Conservation (phyloP, 2,113 vertebrate genomes). For the Zeus faber region DNA sequence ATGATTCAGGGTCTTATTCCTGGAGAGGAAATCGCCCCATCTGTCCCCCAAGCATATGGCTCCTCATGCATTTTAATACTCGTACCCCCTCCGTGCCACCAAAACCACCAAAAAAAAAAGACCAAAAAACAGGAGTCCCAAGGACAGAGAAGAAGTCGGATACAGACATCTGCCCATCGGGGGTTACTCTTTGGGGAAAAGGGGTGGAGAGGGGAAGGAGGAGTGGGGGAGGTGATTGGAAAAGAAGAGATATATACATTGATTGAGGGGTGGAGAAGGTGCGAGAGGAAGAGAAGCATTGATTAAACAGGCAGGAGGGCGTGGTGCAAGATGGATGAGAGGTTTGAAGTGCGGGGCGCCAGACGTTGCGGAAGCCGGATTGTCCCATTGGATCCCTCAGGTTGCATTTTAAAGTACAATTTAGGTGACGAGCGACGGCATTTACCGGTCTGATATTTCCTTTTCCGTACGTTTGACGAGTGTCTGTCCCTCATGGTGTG, state of each 20-base stretch:
- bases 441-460: too few relatives aligned
- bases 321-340: too few relatives aligned
- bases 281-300: slow-evolving; percentile 29
- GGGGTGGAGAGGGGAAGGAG: slow-evolving; percentile 12
- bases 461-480: too few relatives aligned
- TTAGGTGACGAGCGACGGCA: too few relatives aligned
- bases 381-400: too few relatives aligned
- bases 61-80: slow-evolving; percentile 70
- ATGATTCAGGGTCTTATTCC: slow-evolving; percentile 55
- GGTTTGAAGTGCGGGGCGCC: slow-evolving; percentile 50
- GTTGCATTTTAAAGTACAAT: too few relatives aligned
- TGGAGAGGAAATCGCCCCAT: slow-evolving; percentile 30
- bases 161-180: slow-evolving; percentile 54
- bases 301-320: too few relatives aligned
- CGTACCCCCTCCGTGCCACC: too few relatives aligned
- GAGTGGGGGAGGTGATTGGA: neutral
- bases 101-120: too few relatives aligned
- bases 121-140: slow-evolving; percentile 51
- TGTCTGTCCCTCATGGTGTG: too few relatives aligned
- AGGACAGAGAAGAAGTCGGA: slow-evolving; percentile 46
- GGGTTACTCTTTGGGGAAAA: slow-evolving; percentile 32
- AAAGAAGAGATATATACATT: slow-evolving; percentile 6
- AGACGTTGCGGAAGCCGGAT: neutral
- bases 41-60: slow-evolving; percentile 49
- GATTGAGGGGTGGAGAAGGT: slow-evolving; percentile 27